Conservation (phyloP, 2,888 invertebrate species). For the Eupelmus urozonus region DNA sequence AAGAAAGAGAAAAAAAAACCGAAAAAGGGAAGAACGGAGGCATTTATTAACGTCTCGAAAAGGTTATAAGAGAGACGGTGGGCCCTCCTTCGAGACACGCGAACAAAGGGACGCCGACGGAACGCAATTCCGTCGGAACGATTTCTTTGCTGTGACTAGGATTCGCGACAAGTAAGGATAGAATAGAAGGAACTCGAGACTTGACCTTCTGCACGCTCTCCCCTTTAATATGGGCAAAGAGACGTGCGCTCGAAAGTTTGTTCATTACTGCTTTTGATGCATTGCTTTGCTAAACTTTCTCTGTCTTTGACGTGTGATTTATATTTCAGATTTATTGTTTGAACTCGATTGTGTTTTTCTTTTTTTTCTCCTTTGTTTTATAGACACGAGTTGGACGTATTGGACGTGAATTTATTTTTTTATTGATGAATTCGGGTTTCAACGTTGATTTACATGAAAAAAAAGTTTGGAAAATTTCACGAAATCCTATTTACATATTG, state of each 20-base stretch:
- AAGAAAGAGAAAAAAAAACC: background rate
- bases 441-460: too few species aligned
- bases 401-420: too few species aligned
- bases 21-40: slow-evolving; percentile 50
- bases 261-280: background rate
- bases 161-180: too few species aligned
- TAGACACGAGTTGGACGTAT: too few species aligned
- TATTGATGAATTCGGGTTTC: too few species aligned
- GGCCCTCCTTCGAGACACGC: background rate
- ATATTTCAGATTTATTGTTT: background rate
- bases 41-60: slow-evolving; percentile 65
- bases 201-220: too few species aligned
- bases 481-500: too few species aligned
- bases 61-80: slow-evolving; percentile 1
- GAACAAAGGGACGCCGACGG: background rate
- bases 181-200: too few species aligned
- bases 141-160: background rate
- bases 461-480: too few species aligned
- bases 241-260: background rate
- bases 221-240: too few species aligned
- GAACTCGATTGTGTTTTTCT: too few species aligned
- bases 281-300: slow-evolving; percentile 11
- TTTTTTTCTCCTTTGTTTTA: too few species aligned
- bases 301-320: slow-evolving; percentile 5
- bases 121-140: background rate